Evolutionary conservation across 1,140 invertebrate species (phyloP), one percentile per base, ranked within the genome.

Genomic region (Bombus vancouverensis): DNA sequence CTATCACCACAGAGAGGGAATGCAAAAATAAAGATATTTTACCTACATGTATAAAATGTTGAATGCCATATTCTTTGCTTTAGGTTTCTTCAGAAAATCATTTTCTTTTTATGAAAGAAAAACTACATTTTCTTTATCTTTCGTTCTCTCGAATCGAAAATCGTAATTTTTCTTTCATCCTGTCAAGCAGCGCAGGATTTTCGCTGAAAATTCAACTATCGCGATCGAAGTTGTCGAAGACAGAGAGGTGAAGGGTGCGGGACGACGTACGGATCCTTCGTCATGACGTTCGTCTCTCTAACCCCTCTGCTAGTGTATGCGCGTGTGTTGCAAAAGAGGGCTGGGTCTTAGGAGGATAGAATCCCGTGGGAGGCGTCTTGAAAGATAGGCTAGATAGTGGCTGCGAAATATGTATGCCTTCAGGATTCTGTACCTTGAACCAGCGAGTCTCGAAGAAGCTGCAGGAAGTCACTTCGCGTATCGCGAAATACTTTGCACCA

Each of bases 371-470:
- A 92, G 89, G 89, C 86, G 87, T 83, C 88, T 91, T 82, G 86
- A 88, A 92, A 92, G 92, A 91, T 91, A 91, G 89, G 90, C 91
- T 89, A 87, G 86, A 91, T 87, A 85, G 82, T 88, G 88, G 74
- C 88, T 91, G 92, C 91, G 90, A 93, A 93, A 92, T 92, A 93
- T 92, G 92, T 91, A 91, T 89, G 87, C 90, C 88, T 92, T 75
- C 85, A 89, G 87, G 92, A 93, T 93, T 85, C 88, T 78, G 65
- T 37, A 37, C 80, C 78, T 83, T 78, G 89, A 90, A 83, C 84
- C 78, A 76, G 66, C 44, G 75, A 76, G 84, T 88, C 87, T 83
- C 86, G 78, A 90, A 90, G 87, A 85, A 81, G 70, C 77, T 71
- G 76, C 82, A 72, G 81, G 83, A 90, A 90, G 82, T 87, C 81